phyloP scores from a whole-genome alignment of 2,113 vertebrate genomes.

The Corythaixoides concolor region DNA sequence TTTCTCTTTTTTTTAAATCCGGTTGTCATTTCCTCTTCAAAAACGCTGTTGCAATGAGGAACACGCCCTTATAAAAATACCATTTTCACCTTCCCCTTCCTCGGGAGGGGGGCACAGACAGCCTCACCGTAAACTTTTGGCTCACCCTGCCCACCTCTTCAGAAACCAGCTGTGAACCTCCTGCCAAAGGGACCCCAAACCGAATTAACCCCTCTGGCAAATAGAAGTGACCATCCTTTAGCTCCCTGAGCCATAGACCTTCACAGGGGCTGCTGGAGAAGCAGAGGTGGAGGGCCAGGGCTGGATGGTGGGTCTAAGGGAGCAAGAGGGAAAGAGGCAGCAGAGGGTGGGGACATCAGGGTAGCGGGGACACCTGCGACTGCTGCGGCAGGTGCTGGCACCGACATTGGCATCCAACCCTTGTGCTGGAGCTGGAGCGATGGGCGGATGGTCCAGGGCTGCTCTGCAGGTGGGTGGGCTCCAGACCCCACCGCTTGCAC shows the following conservation, averaged over 20 bases:
- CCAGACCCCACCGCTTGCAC: too few species aligned
- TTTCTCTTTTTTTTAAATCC: background rate
- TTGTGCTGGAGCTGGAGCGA: background rate
- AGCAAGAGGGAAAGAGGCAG: background rate
- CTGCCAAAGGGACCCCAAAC: background rate
- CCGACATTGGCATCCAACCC: background rate
- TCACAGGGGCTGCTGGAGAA: background rate
- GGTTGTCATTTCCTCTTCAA: conserved; percentile 38
- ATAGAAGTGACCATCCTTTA: background rate
- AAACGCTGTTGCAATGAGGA: conserved; percentile 3
- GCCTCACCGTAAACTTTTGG: background rate
- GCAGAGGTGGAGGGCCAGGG: background rate
- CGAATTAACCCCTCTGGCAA: too few species aligned
- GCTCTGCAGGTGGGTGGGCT: background rate
- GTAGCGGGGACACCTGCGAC: fast-evolving
- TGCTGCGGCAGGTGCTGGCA: background rate
- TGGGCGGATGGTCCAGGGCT: background rate
- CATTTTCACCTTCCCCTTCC: background rate
- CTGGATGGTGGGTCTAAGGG: background rate
- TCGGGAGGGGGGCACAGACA: background rate
- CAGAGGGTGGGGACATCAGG: background rate
- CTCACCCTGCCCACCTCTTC: background rate
- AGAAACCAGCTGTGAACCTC: background rate
- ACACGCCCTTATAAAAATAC: background rate
- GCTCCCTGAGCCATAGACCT: background rate